Conservation (phyloP, 2,888 invertebrate genomes). For the Amiota mariae region DNA sequence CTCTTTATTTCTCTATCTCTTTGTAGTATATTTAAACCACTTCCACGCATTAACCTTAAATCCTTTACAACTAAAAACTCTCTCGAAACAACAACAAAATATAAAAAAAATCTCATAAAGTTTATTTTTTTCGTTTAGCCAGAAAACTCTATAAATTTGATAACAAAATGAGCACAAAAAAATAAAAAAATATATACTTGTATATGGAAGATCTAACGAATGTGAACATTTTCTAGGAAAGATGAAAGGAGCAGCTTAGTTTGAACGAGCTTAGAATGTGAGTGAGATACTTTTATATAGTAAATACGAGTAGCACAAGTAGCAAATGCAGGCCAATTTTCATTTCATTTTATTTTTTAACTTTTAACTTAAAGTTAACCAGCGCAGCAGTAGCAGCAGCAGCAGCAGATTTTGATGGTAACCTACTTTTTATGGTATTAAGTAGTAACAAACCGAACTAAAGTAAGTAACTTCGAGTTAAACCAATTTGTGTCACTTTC, state of each 20-base stretch:
- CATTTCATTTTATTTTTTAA: too few relatives aligned
- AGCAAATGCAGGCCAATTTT: too few relatives aligned
- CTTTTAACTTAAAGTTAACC: too few relatives aligned
- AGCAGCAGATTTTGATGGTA: too few relatives aligned
- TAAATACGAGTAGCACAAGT: too few relatives aligned
- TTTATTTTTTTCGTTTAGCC: not conserved
- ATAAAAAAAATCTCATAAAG: too few relatives aligned
- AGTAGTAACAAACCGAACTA: too few relatives aligned
- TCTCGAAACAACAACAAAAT: not conserved
- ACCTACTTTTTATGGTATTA: too few relatives aligned
- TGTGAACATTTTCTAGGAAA: not conserved
- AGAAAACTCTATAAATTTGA: conserved; percentile 61
- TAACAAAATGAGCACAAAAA: conserved; percentile 52
- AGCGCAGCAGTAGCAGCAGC: too few relatives aligned
- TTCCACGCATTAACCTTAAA: not conserved
- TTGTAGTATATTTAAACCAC: not conserved
- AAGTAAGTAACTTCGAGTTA: too few relatives aligned
- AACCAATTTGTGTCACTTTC: too few relatives aligned
- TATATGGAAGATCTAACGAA: conserved; percentile 27
- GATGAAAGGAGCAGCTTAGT: not conserved
- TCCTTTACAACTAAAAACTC: not conserved
- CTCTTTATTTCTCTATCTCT: not conserved
- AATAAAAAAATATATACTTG: conserved; percentile 29
- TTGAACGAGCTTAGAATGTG: conserved; percentile 6
- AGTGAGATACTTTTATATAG: not conserved